Conservation (phyloP, 2,888 invertebrate genomes). For the Podabrus alpinus region DNA sequence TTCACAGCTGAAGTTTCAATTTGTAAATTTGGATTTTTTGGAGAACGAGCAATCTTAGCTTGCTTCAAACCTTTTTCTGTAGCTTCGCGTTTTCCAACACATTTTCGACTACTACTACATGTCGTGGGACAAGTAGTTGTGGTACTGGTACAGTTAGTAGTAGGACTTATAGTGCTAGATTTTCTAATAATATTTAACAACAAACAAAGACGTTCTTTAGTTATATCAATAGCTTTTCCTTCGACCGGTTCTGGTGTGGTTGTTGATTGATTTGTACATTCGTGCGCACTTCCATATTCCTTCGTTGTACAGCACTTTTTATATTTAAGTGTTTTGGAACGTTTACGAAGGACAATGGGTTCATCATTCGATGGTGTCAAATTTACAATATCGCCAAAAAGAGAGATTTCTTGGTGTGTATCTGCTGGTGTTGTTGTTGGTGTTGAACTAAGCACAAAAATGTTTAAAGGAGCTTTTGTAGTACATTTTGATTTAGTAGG, state of each 20-base stretch:
- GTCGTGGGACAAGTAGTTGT: neutral
- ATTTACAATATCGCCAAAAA: neutral
- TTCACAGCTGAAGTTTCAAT: neutral
- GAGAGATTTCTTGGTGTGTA: neutral
- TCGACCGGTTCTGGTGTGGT: neutral
- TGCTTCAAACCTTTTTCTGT: neutral
- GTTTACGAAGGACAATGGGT: neutral
- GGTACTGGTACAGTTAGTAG: neutral
- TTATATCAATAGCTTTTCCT: neutral
- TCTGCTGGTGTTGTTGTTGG: too few relatives aligned
- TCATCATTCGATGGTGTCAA: neutral
- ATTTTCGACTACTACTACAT: neutral
- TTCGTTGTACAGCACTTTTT: neutral
- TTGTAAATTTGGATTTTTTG: neutral
- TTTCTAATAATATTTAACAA: neutral
- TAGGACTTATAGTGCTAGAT: neutral
- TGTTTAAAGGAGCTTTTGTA: neutral
- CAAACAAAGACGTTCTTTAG: neutral
- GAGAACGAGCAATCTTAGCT: neutral
- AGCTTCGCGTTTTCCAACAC: neutral
- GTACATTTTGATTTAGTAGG: neutral
- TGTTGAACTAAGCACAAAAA: neutral
- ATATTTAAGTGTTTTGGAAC: neutral
- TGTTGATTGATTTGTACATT: neutral
- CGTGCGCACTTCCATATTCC: neutral